A percentile compares a stretch with the other conserved stretches of the same genome.
phyloP scores from a whole-genome alignment of 2,113 vertebrate genomes.

The Nycticebus coucang region DNA sequence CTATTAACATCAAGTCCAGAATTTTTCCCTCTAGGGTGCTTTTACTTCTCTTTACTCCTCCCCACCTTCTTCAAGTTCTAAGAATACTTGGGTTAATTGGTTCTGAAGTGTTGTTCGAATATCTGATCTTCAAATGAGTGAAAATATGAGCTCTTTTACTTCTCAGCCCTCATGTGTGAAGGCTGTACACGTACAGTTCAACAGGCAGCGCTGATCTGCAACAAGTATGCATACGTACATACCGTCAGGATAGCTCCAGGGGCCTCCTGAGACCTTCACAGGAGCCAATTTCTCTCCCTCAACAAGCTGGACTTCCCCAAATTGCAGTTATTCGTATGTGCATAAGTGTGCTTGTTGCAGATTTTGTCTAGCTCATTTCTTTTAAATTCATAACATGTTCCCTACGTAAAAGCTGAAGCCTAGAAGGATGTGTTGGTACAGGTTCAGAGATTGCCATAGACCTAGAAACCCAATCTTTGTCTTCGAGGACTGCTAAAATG shows the following conservation, averaged over 20 bases:
- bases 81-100: neutral
- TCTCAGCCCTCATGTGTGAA: neutral
- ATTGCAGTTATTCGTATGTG: neutral
- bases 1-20: neutral
- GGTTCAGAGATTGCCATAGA: neutral
- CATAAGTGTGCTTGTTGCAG: too few species aligned
- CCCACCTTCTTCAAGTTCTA: neutral
- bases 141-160: neutral
- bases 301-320: neutral
- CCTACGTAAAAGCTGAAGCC: neutral
- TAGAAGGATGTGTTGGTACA: neutral
- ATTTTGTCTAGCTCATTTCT: neutral
- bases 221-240: neutral
- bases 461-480: neutral
- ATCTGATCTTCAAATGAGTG: neutral
- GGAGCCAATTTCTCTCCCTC: neutral
- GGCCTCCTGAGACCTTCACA: neutral
- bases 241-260: rapidly evolving
- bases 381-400: neutral
- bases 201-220: neutral
- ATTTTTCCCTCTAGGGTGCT: neutral
- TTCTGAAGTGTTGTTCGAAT: neutral
- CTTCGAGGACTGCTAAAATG: neutral
- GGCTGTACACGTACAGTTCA: neutral
- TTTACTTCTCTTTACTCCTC: neutral